Percentiles rank a stretch among this genome's conserved stretches.
Conservation (phyloP, 2,888 invertebrate species). For the Bimastos eiseni region DNA sequence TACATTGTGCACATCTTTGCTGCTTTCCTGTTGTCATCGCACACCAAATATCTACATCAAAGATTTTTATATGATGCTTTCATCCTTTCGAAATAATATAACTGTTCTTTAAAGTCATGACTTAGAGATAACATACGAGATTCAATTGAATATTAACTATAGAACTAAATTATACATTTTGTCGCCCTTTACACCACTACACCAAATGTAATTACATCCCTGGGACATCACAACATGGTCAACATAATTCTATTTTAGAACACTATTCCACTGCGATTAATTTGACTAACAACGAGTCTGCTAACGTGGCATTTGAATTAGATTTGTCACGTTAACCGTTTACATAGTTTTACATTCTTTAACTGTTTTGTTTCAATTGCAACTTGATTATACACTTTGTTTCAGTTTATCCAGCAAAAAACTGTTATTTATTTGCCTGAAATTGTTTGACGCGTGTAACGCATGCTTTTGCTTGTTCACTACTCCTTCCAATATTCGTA, state of each 20-base stretch:
- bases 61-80: neutral
- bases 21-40: neutral
- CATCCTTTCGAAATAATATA: neutral
- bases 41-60: neutral
- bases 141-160: neutral
- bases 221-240: neutral
- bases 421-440: neutral
- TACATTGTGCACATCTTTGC: neutral
- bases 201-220: neutral
- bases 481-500: neutral
- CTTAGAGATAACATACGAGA: neutral
- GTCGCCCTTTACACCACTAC: neutral
- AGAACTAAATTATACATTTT: neutral
- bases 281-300: neutral
- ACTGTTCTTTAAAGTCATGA: neutral
- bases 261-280: neutral
- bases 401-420: neutral
- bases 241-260: neutral
- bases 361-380: neutral
- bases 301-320: neutral
- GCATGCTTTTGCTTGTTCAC: neutral
- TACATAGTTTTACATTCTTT: neutral
- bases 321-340: neutral
- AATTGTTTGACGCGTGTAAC: conserved; percentile 13
- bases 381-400: neutral